A percentile compares a stretch with the other conserved stretches of the same genome.
Conservation (phyloP, 2,888 invertebrate species). For the Lacanobia wlatinum region DNA sequence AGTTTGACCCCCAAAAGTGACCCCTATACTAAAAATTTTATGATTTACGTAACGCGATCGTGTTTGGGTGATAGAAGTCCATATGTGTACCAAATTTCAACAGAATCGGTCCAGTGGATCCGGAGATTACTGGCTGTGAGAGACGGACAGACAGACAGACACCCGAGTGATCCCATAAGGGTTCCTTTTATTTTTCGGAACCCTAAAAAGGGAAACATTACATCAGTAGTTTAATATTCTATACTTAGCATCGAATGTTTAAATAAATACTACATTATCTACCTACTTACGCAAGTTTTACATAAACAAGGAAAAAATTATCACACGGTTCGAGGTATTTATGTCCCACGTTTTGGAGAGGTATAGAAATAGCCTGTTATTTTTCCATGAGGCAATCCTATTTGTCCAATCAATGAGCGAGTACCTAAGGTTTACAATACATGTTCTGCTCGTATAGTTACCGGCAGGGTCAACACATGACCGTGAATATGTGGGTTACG, state of each 20-base stretch:
- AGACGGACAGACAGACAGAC: no score
- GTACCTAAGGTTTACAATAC: slow-evolving; percentile 27
- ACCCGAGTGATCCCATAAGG: no score
- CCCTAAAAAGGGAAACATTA: background rate
- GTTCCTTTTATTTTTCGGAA: no score
- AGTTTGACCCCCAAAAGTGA: no score
- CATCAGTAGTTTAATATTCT: background rate
- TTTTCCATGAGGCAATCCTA: background rate
- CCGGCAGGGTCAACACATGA: slow-evolving; percentile 31
- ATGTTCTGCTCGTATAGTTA: background rate
- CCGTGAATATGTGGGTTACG: slow-evolving; percentile 33
- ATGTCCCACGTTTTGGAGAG: background rate
- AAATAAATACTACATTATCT: slow-evolving; percentile 6
- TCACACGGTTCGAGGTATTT: background rate
- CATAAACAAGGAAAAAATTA: slow-evolving; percentile 16
- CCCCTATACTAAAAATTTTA: no score
- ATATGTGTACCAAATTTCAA: no score
- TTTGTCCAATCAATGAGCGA: slow-evolving; percentile 33
- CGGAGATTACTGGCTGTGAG: no score
- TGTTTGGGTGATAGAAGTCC: no score
- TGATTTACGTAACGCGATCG: no score
- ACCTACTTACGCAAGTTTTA: slow-evolving; percentile 12
- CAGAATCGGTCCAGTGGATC: no score
- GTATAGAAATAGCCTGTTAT: background rate
- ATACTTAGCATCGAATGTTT: background rate